Evolutionary conservation across 2,888 invertebrate genomes (phyloP), one percentile per base, ranked within the genome.

Genomic region (Ormyrus rosae): DNA sequence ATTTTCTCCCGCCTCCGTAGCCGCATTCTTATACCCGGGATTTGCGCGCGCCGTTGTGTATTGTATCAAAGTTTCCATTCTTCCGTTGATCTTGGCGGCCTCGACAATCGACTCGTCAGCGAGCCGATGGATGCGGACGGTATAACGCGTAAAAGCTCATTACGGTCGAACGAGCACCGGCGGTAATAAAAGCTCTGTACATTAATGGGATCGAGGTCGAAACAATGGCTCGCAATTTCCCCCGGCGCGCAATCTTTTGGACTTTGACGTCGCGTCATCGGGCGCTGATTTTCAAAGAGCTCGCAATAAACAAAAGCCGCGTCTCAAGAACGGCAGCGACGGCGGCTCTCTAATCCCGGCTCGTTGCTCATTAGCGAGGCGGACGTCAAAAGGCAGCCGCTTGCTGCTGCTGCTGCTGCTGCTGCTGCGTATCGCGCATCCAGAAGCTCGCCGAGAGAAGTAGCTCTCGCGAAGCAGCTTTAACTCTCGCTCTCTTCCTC

Each of bases 181-280:
- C 56, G 45, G 58, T 51, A 73, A 69, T 79, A 79, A 68, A 79
- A 68, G 60, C 73, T 73, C 73, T 73, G 73, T 2, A 68, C 48
- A 50, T 34, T 48, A 72, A 68, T 10, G 51, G 34, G 55, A 69
- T 34, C 34, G 34, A 0, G 34, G 34, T 34, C 34, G 34, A 75
- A 51, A 64, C 65, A 75, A 64, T 64, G 60, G 34, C 45, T 34
- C 58, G 58, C 67, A 64, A 67, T 50, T 34, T 75, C 60, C 72
- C 64, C 46, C 13, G 45, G 19, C 60, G n/a, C 11, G n/a, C 48
- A n/a, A 51, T 19, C 53, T 51, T 8, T 68, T 34, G 34, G 34
- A 34, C 46, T 11, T 34, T 11, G 34, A 34, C 34, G 46, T 19
- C 60, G 58, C 48, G 9, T 45, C 68, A 56, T 68, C 55, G 45